phyloP scores from a whole-genome alignment of 2,113 vertebrate genomes.

The Apteryx owenii region DNA sequence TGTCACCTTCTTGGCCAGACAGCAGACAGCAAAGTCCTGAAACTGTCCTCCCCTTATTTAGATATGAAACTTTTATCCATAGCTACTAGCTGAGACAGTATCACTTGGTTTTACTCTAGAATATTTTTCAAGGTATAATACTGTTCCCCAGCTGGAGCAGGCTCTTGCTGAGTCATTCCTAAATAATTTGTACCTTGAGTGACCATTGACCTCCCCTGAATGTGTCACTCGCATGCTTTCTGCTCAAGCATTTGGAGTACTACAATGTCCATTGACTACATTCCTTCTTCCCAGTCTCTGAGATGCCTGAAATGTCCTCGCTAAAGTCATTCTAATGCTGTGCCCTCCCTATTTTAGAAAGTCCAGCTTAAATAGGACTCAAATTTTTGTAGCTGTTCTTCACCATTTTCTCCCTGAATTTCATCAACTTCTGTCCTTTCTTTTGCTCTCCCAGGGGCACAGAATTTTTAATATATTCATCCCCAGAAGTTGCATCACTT shows the following conservation, averaged over 20 bases:
- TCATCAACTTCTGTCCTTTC: neutral
- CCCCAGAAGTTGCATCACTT: neutral
- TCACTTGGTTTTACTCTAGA: neutral
- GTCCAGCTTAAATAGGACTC: neutral
- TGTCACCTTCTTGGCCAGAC: rapidly evolving
- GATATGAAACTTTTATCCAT: neutral
- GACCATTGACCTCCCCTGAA: neutral
- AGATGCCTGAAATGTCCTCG: rapidly evolving
- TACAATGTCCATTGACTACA: rapidly evolving
- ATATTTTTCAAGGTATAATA: neutral
- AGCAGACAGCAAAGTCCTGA: neutral
- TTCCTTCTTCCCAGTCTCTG: neutral
- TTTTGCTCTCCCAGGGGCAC: neutral
- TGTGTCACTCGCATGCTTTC: rapidly evolving
- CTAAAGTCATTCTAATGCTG: too few relatives aligned
- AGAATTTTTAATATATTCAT: neutral
- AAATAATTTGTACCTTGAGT: neutral
- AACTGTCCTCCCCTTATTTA: neutral
- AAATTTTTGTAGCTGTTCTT: neutral
- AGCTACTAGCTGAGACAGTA: neutral
- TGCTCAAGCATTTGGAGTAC: too few relatives aligned
- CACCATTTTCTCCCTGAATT: neutral
- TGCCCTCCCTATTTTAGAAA: neutral
- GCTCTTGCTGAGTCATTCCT: neutral
- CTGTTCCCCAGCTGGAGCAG: rapidly evolving